These are phyloP conservation scores for Oxyura jamaicensis DNA, from an alignment of 2,113 vertebrate species.

Conservation along the genomic window DNA sequence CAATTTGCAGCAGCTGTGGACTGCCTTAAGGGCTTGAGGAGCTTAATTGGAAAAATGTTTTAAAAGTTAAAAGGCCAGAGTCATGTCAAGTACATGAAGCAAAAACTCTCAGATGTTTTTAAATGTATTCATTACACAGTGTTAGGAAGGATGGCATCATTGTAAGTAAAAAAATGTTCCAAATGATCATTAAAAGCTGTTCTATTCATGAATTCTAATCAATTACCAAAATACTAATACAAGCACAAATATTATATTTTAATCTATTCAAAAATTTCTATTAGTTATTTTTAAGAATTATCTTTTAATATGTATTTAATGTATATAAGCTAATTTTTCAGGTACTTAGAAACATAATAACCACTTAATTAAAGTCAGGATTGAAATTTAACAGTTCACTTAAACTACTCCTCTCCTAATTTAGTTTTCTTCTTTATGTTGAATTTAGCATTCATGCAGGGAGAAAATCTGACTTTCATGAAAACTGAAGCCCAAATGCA, in stretches of 20 bases:
- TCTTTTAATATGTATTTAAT: not conserved
- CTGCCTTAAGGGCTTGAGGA: constrained; percentile 54
- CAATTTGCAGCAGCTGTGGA: constrained; percentile 61
- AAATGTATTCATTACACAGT: constrained; percentile 17
- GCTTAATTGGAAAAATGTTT: constrained; percentile 68
- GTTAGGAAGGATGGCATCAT: not conserved
- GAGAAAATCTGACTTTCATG: not conserved
- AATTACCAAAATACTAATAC: not conserved
- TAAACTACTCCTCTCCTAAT: not conserved
- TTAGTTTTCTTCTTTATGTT: not conserved
- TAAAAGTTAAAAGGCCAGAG: constrained; percentile 70
- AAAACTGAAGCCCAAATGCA: not conserved
- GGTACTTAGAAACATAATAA: constrained; percentile 6
- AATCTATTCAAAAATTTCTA: not conserved
- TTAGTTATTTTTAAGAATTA: not conserved
- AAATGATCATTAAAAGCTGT: not conserved
- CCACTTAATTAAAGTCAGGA: constrained; percentile 12
- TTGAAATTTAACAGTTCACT: constrained; percentile 26
- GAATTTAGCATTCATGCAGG: not conserved
- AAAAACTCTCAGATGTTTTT: constrained; percentile 44
- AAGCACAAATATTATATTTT: not conserved
- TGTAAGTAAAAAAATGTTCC: not conserved
- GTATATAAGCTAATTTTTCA: not conserved
- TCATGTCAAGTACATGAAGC: constrained; percentile 60
- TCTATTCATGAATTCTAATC: not conserved